Evolutionary conservation across 2,888 invertebrate species (phyloP), one percentile per base, ranked within the genome.

Genomic region (Ganaspis brasiliensis): DNA sequence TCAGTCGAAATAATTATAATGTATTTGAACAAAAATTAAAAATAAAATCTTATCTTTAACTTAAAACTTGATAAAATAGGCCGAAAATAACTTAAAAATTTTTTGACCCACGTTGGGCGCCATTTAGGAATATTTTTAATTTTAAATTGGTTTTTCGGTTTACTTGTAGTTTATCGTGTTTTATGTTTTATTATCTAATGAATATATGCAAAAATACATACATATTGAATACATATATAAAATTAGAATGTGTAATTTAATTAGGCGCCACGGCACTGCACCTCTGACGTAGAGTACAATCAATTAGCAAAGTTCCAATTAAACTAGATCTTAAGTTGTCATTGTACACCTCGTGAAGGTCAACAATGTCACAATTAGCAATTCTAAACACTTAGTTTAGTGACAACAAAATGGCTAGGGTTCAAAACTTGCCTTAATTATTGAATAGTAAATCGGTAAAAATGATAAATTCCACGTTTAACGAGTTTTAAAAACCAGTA

Each of bases 201-300:
- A 74, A 73, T 26, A 72, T 31, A 76, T 49, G 59, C 57, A 40
- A 19, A 61, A 40, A 76, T 72, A 75, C 59, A 72, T 37, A 72
- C 52, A 63, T 74, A 76, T 72, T 75, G 63, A 78, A 73, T 26
- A 70, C 40, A 19, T 52, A 52, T 52, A 19, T 52, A 9, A 40
- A 40, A 8, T 40, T 9, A 1, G 40, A 75, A 73, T 45, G 49
- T 57, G 67, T 78, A 59, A 67, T 67, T 45, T 80, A 78, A 77
- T n/a, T 59, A 74, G 75, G 76, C 81, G 81, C 82, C 79, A 81
- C 81, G 79, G 83, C 80, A 84, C 76, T 85, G 88, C 87, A 87
- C 89, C 88, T 87, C 87, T 87, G 87, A 89, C 88, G 85, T 89
- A 88, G 88, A 89, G 88, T 89, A 90, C 90, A 90, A 90, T 90